Conservation (phyloP, 2,888 invertebrate genomes). For the Trissonchulus latispiculum region DNA sequence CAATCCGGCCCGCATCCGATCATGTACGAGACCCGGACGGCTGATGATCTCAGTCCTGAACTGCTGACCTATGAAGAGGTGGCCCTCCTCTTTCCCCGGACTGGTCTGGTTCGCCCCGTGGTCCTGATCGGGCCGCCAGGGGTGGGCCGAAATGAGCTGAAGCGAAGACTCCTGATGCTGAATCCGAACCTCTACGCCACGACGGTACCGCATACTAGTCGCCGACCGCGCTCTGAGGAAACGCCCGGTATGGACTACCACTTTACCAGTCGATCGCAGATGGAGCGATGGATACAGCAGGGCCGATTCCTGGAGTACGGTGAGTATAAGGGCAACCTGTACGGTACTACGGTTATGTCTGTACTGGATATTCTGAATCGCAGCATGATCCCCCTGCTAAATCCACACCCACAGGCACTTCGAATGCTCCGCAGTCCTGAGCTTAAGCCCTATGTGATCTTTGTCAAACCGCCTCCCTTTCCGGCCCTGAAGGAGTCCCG, state of each 20-base stretch:
- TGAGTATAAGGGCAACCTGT: constrained; percentile 88
- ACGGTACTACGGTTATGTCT: constrained; percentile 82
- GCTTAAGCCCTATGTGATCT: constrained; percentile 83
- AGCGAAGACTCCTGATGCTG: constrained; percentile 73
- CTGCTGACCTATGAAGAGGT: constrained; percentile 76
- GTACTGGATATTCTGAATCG: constrained; percentile 51
- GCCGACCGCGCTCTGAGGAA: constrained; percentile 63
- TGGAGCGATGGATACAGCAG: constrained; percentile 73
- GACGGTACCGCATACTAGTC: constrained; percentile 64
- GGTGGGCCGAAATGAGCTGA: constrained; percentile 80
- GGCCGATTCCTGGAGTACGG: constrained; percentile 87
- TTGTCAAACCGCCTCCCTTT: constrained; percentile 76
- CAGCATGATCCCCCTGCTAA: constrained; percentile 77
- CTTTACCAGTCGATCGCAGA: constrained; percentile 66
- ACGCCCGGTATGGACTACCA: constrained; percentile 85
- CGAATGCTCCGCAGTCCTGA: constrained; percentile 82
- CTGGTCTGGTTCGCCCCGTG: constrained; percentile 66
- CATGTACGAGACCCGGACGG: constrained; percentile 89
- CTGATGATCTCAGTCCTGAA: constrained; percentile 84
- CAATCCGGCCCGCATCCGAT: constrained; percentile 57
- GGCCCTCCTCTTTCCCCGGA: constrained; percentile 74
- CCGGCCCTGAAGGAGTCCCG: constrained; percentile 66
- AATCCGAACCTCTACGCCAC: constrained; percentile 52
- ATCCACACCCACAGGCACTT: constrained; percentile 89
- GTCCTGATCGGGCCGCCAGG: constrained; percentile 90